phyloP scores from a whole-genome alignment of 2,113 vertebrate genomes.

The Ondatra zibethicus region DNA sequence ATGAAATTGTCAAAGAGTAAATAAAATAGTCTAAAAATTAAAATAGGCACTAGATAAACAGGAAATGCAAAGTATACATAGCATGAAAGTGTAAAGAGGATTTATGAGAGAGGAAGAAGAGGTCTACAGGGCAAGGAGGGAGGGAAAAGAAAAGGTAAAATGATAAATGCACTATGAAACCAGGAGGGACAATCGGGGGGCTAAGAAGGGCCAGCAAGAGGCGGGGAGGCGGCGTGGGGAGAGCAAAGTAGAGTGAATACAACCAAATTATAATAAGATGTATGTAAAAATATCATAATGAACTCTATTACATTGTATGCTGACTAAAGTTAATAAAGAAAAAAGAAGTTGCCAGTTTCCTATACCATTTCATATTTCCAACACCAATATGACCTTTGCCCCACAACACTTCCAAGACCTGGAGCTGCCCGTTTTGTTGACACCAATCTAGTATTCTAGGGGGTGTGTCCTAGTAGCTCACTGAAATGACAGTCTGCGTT shows the following conservation, averaged over 20 bases:
- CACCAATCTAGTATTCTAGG: neutral
- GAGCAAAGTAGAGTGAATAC: neutral
- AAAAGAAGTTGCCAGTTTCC: neutral
- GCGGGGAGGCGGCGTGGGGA: neutral
- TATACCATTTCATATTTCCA: neutral
- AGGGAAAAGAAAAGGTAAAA: too few species aligned
- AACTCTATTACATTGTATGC: neutral
- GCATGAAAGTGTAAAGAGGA: too few species aligned
- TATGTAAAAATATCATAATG: neutral
- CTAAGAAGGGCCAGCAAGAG: neutral
- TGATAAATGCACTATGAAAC: too few species aligned
- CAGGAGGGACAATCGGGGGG: too few species aligned
- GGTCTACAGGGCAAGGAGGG: too few species aligned
- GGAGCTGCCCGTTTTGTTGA: neutral
- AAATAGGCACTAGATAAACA: too few species aligned
- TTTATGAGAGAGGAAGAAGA: too few species aligned
- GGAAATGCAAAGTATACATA: too few species aligned
- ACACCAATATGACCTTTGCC: rapidly evolving
- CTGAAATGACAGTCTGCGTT: neutral
- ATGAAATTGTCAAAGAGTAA: too few species aligned
- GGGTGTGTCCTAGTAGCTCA: neutral
- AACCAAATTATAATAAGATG: neutral
- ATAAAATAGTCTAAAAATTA: too few species aligned
- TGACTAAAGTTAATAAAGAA: neutral
- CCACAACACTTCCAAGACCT: neutral